Evolutionary conservation across 2,888 invertebrate species (phyloP).

Genomic region (Parnassius smintheus): DNA sequence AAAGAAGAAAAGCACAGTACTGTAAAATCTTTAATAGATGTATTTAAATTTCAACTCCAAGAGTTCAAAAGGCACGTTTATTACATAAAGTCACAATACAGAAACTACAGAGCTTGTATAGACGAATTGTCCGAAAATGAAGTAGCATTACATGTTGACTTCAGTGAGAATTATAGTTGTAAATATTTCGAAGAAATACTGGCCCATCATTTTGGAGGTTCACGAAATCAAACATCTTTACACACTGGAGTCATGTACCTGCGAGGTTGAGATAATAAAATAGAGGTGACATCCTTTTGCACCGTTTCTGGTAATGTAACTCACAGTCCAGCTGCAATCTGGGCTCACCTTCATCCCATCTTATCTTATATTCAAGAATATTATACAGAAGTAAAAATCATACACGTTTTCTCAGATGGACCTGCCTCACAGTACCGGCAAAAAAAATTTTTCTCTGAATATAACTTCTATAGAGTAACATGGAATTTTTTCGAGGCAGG

Average conservation of each 20-base stretch:
- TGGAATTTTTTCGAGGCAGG: conserved; percentile 29
- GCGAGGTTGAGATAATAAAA: conserved; percentile 10
- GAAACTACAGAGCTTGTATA: conserved; percentile 3
- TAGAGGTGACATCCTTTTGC: conserved; percentile 16
- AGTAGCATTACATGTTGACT: conserved; percentile 12
- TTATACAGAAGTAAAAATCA: conserved; percentile 8
- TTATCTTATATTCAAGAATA: conserved; percentile 9
- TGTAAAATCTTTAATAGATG: not conserved
- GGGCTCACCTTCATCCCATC: conserved; percentile 19
- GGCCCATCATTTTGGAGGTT: not conserved
- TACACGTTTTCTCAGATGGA: too few relatives aligned
- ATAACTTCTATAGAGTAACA: conserved; percentile 23
- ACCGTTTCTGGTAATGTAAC: conserved; percentile 14
- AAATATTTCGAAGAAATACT: not conserved
- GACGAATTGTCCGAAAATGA: not conserved
- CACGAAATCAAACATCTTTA: not conserved
- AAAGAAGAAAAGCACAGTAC: not conserved
- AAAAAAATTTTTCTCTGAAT: conserved; percentile 12
- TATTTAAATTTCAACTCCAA: not conserved
- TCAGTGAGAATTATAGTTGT: not conserved
- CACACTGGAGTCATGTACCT: not conserved
- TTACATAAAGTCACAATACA: not conserved
- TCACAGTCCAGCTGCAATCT: conserved; percentile 20
- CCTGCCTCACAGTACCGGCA: not conserved
- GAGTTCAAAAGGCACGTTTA: not conserved